Percentiles rank a stretch among this genome's conserved stretches.
These are phyloP conservation scores for Chaetodon trifascialis DNA, from an alignment of 2,113 vertebrate species.

Conservation along the genomic window DNA sequence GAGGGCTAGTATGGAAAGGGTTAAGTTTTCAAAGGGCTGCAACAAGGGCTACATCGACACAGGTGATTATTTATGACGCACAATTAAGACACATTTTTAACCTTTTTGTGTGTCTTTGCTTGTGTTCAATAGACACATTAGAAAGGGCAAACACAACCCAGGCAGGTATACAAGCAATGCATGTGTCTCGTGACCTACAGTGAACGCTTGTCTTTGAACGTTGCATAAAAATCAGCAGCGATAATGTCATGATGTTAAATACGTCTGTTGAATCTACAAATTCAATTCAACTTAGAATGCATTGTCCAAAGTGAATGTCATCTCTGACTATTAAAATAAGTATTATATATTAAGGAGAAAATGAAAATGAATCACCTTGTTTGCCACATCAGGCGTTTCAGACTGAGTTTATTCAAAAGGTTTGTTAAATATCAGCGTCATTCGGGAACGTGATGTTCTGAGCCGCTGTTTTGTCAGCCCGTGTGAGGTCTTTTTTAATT, in stretches of 20 bases:
- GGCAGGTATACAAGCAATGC: no score
- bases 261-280: neutral
- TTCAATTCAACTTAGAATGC: neutral
- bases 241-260: neutral
- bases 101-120: neutral
- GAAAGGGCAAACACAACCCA: neutral
- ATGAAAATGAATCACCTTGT: neutral
- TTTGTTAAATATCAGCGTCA: neutral
- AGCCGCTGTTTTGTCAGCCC: neutral
- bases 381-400: neutral
- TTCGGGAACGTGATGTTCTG: neutral
- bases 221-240: neutral
- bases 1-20: neutral
- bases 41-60: neutral
- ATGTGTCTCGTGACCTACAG: no score
- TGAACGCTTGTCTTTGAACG: neutral
- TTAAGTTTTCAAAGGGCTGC: neutral
- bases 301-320: neutral
- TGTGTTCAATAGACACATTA: neutral
- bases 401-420: conserved; percentile 1
- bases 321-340: neutral
- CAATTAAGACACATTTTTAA: neutral
- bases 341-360: neutral
- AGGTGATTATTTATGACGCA: neutral
- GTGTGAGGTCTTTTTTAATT: neutral